Conservation (phyloP, 2,888 invertebrate genomes). For the Gastracanthus pulcherrimus region DNA sequence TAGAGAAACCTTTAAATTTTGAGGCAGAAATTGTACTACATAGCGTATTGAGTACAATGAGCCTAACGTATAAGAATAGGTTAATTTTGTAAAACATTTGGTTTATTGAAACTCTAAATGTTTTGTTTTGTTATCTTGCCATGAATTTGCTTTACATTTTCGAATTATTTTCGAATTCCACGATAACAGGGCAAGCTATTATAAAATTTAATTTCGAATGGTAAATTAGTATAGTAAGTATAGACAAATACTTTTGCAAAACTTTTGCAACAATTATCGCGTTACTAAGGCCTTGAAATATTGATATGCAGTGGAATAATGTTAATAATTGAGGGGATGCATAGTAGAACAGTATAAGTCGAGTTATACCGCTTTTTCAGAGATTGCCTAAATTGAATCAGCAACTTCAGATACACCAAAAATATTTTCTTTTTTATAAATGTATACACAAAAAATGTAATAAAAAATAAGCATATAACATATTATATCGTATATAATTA, state of each 20-base stretch:
- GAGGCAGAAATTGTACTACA: conserved; percentile 20
- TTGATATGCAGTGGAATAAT: conserved; percentile 27
- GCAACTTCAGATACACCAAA: too few relatives aligned
- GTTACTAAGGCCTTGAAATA: conserved; percentile 43
- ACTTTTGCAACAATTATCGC: conserved; percentile 12
- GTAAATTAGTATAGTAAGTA: conserved; percentile 15
- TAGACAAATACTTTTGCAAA: conserved; percentile 22
- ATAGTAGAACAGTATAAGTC: too few relatives aligned
- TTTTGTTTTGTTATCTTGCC: conserved; percentile 20
- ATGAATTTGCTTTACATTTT: conserved; percentile 11
- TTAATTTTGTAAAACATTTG: conserved; percentile 46
- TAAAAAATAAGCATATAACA: too few relatives aligned
- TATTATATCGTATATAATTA: too few relatives aligned
- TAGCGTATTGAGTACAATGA: conserved; percentile 25
- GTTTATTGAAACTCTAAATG: conserved; percentile 23
- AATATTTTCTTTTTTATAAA: too few relatives aligned
- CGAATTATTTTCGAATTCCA: conserved; percentile 11
- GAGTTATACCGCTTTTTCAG: too few relatives aligned
- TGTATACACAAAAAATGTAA: too few relatives aligned
- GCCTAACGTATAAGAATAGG: conserved; percentile 49
- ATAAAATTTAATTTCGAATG: conserved; percentile 5
- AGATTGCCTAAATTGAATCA: too few relatives aligned
- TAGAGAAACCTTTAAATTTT: conserved; percentile 36
- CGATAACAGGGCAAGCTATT: background rate
- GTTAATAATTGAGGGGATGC: too few relatives aligned